phyloP scores from a whole-genome alignment of 2,888 invertebrate species.

The Leptinotarsa peninsularis region DNA sequence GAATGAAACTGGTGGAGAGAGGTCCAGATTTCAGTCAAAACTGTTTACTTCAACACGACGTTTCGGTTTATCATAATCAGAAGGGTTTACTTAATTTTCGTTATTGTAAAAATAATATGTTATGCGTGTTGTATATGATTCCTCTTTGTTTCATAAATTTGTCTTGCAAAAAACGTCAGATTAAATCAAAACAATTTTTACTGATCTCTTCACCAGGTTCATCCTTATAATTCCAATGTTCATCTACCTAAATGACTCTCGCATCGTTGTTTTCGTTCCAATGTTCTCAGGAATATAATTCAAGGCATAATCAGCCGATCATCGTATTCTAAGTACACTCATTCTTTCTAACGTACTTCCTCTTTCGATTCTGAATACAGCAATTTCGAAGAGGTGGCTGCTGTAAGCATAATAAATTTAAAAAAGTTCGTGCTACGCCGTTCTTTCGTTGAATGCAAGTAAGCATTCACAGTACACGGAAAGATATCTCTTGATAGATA shows the following conservation, averaged over 20 bases:
- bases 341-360: neutral
- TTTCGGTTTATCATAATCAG: too few relatives aligned
- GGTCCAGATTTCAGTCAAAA: too few relatives aligned
- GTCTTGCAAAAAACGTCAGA: too few relatives aligned
- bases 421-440: conserved; percentile 2
- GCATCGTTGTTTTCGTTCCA: neutral
- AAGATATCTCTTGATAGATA: conserved; percentile 11
- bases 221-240: neutral
- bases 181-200: neutral
- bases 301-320: neutral
- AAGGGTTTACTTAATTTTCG: too few relatives aligned
- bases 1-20: too few relatives aligned
- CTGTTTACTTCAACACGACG: too few relatives aligned
- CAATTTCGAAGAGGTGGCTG: conserved; percentile 12
- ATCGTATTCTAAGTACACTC: neutral
- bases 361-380: neutral
- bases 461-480: conserved; percentile 5
- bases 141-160: too few relatives aligned
- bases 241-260: neutral
- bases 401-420: conserved; percentile 5
- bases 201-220: neutral
- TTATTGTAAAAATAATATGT: too few relatives aligned
- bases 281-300: neutral
- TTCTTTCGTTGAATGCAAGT: neutral
- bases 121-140: too few relatives aligned